phyloP scores from a whole-genome alignment of 2,888 invertebrate genomes.

The Agrotis exclamationis region DNA sequence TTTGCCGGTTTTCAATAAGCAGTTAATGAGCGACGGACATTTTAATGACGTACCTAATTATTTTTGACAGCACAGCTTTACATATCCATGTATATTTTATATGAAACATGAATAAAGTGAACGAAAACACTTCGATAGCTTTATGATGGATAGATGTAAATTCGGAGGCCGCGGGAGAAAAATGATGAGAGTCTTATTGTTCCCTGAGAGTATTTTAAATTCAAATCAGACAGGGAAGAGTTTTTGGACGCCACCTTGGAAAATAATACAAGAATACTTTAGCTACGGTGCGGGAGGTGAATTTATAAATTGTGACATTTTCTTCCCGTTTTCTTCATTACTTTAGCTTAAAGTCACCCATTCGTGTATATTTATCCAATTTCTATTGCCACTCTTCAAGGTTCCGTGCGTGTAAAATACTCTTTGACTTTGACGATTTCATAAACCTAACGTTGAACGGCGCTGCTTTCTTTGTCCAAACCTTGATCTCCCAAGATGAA shows the following conservation, averaged over 20 bases:
- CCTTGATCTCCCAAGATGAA: too few relatives aligned
- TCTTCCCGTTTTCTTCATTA: constrained; percentile 6
- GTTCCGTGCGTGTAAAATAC: not conserved
- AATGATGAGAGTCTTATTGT: constrained; percentile 79
- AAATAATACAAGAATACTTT: constrained; percentile 69
- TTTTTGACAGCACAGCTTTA: constrained; percentile 21
- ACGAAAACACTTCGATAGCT: constrained; percentile 70
- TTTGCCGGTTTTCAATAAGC: constrained; percentile 28
- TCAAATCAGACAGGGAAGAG: constrained; percentile 78
- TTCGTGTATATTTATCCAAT: not conserved
- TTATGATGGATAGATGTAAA: constrained; percentile 76
- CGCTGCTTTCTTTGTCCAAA: not conserved
- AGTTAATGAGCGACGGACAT: constrained; percentile 22
- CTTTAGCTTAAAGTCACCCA: not conserved
- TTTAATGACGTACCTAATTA: constrained; percentile 28
- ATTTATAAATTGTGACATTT: constrained; percentile 40
- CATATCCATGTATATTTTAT: constrained; percentile 36
- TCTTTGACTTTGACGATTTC: not conserved
- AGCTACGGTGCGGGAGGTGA: constrained; percentile 43
- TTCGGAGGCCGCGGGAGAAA: constrained; percentile 66
- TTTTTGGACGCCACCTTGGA: constrained; percentile 72
- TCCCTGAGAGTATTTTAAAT: constrained; percentile 80
- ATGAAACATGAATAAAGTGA: constrained; percentile 49
- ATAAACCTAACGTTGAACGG: not conserved
- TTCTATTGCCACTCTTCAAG: not conserved